Conservation (phyloP, 1,140 invertebrate species). For the Helicoverpa armigera region DNA sequence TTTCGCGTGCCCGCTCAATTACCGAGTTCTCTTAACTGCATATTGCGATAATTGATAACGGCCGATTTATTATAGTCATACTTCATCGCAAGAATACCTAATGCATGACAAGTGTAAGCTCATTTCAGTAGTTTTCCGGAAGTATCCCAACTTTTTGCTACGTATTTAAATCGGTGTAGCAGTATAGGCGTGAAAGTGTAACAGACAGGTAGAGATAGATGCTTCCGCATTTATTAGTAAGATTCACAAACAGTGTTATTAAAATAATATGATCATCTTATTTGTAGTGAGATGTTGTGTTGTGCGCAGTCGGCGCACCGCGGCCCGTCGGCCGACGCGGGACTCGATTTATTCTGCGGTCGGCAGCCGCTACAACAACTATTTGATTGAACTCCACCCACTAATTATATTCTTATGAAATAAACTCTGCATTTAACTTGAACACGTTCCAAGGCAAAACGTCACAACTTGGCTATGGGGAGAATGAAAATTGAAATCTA, state of each 20-base stretch:
- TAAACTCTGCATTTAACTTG: constrained; percentile 77
- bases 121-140: no score
- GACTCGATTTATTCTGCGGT: constrained; percentile 60
- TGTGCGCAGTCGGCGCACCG: neutral
- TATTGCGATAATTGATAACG: neutral
- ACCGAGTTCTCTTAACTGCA: neutral
- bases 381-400: constrained; percentile 79
- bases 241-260: no score
- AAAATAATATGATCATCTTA: no score
- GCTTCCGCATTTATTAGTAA: no score
- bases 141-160: no score
- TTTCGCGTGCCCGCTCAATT: neutral
- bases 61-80: neutral
- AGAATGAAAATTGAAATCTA: neutral
- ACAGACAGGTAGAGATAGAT: no score
- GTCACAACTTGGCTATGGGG: constrained; percentile 31
- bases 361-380: constrained; percentile 62
- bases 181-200: no score
- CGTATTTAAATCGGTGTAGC: no score
- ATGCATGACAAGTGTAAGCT: neutral
- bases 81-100: neutral
- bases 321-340: neutral
- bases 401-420: constrained; percentile 84
- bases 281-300: neutral
- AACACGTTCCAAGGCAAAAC: constrained; percentile 25